These are phyloP conservation scores for Chelmon rostratus DNA, from an alignment of 2,797 vertebrate species.

Conservation along the genomic window DNA sequence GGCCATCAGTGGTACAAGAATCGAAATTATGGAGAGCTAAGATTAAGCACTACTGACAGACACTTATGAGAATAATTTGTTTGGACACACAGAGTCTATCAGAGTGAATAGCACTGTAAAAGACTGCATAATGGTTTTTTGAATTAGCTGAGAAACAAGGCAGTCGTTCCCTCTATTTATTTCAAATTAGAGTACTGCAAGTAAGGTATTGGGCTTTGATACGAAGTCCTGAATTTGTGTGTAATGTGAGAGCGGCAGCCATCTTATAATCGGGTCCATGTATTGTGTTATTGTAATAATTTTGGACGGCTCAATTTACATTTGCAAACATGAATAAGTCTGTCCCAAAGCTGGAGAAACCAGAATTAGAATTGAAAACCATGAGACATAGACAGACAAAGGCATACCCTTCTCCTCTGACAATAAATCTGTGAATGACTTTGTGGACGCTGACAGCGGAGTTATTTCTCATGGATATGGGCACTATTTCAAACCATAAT, in stretches of 20 bases:
- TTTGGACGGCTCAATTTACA: conserved; percentile 41
- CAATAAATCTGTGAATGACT: conserved; percentile 66
- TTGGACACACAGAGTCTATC: conserved; percentile 32
- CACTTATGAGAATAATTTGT: conserved; percentile 57
- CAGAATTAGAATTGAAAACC: conserved; percentile 43
- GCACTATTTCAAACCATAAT: conserved; percentile 60
- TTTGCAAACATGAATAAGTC: conserved; percentile 37
- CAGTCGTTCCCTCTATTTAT: background rate
- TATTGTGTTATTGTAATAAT: conserved; percentile 32
- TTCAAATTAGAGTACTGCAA: conserved; percentile 2
- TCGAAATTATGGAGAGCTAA: conserved; percentile 64
- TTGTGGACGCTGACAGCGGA: conserved; percentile 52
- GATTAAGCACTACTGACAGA: conserved; percentile 65
- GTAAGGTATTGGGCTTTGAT: background rate
- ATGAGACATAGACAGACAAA: conserved; percentile 47
- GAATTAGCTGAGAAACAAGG: conserved; percentile 29
- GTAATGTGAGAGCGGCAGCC: conserved; percentile 16
- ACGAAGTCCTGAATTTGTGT: conserved; percentile 3
- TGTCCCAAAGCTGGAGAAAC: conserved; percentile 19
- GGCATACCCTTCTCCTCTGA: conserved; percentile 44
- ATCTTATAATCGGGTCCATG: background rate
- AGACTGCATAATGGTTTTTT: conserved; percentile 8
- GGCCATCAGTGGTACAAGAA: conserved; percentile 53
- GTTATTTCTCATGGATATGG: conserved; percentile 65
- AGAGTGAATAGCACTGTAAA: conserved; percentile 16